phyloP scores from a whole-genome alignment of 2,113 vertebrate species.

The Enhydra lutris region DNA sequence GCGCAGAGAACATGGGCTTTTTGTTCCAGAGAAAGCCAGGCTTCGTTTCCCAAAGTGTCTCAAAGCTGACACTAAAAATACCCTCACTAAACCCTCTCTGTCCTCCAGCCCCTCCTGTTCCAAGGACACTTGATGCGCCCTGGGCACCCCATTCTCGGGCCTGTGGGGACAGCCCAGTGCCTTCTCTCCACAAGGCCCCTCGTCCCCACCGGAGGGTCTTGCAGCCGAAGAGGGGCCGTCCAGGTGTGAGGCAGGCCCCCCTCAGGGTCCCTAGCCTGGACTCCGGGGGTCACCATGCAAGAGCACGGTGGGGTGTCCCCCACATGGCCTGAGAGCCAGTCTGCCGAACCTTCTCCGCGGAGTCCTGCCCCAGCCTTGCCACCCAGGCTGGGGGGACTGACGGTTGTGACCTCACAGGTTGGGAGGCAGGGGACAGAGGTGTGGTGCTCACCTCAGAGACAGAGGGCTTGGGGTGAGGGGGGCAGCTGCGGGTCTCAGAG shows the following conservation, averaged over 20 bases:
- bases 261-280: too few species aligned
- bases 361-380: background rate
- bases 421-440: background rate
- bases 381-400: background rate
- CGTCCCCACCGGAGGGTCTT: background rate
- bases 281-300: too few species aligned
- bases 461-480: too few species aligned
- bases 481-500: too few species aligned
- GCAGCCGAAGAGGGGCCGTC: background rate
- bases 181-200: background rate
- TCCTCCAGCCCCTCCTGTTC: background rate
- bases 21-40: background rate
- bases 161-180: background rate
- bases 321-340: background rate
- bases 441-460: background rate
- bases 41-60: background rate
- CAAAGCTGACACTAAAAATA: conserved; percentile 36
- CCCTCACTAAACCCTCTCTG: background rate
- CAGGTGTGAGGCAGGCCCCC: background rate
- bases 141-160: background rate
- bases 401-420: background rate
- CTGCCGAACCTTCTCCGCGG: background rate
- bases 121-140: background rate
- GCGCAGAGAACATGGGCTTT: background rate
- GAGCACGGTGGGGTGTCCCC: background rate